Conservation (phyloP, 2,888 invertebrate genomes). For the Papilio protenor region DNA sequence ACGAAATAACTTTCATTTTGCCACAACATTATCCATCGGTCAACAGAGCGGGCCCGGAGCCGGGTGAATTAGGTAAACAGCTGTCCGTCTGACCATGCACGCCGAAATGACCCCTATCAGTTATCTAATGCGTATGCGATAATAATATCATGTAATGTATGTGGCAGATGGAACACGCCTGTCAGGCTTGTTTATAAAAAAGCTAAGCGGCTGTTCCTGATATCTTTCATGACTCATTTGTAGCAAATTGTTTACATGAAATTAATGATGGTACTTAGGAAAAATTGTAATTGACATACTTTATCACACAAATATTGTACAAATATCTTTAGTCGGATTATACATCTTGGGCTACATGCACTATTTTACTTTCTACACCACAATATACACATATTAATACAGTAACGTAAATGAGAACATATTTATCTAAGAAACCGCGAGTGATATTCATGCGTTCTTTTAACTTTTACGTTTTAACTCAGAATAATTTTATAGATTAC, state of each 20-base stretch:
- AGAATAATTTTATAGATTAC: no score
- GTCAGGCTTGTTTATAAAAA: constrained; percentile 13
- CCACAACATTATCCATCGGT: constrained; percentile 32
- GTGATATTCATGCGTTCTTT: no score
- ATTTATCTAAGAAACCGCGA: no score
- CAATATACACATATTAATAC: background rate
- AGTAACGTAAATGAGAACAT: background rate
- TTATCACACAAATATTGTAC: no score
- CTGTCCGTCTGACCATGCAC: constrained; percentile 24
- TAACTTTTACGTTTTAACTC: no score
- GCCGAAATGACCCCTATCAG: constrained; percentile 26
- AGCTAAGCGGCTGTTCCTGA: background rate
- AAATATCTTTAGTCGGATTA: no score
- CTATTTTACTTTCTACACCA: no score
- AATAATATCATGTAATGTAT: constrained; percentile 27
- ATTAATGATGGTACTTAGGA: no score
- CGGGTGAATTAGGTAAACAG: constrained; percentile 32
- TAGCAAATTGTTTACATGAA: background rate
- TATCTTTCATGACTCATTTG: background rate
- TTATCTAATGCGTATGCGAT: constrained; percentile 31
- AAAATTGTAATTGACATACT: no score
- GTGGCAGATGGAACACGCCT: constrained; percentile 34
- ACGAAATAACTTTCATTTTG: constrained; percentile 22
- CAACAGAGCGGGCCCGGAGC: constrained; percentile 21
- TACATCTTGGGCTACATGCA: no score